These are phyloP conservation scores for Mamestra configurata DNA, from an alignment of 1,140 invertebrate genomes.

Conservation along the genomic window DNA sequence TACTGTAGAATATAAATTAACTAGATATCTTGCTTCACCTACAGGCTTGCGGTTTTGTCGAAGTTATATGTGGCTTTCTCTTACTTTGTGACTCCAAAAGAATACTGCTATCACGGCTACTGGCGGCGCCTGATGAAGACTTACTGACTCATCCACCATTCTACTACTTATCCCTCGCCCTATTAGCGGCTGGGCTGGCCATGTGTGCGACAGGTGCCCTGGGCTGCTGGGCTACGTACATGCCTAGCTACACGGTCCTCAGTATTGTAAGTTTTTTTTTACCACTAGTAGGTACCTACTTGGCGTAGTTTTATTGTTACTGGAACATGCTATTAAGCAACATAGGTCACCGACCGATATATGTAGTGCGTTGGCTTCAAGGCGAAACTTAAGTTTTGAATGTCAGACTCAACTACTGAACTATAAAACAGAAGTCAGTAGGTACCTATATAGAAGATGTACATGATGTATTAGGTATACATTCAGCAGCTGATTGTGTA, in stretches of 20 bases:
- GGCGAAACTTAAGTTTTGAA: neutral
- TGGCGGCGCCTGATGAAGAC: slow-evolving; percentile 88
- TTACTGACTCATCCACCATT: slow-evolving; percentile 90
- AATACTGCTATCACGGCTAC: slow-evolving; percentile 91
- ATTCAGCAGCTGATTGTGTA: no score
- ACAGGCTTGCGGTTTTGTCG: slow-evolving; percentile 91
- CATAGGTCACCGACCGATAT: neutral
- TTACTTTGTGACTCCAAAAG: slow-evolving; percentile 91
- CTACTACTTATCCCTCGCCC: slow-evolving; percentile 91
- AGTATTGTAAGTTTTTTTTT: slow-evolving; percentile 88
- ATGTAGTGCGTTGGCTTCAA: neutral
- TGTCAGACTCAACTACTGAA: neutral
- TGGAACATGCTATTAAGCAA: neutral
- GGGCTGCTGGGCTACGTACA: slow-evolving; percentile 93
- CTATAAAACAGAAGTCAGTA: no score
- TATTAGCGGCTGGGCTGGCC: slow-evolving; percentile 90
- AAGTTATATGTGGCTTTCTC: slow-evolving; percentile 91
- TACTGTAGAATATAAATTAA: neutral
- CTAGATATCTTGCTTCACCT: slow-evolving; percentile 8
- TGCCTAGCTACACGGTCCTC: slow-evolving; percentile 91
- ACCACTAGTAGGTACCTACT: slow-evolving; percentile 92
- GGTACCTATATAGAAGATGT: no score
- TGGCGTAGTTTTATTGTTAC: slow-evolving; percentile 64
- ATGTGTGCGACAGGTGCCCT: slow-evolving; percentile 91
- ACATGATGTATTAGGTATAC: no score